Evolutionary conservation across 2,888 invertebrate genomes (phyloP).

Genomic region (Atethmia centrago): DNA sequence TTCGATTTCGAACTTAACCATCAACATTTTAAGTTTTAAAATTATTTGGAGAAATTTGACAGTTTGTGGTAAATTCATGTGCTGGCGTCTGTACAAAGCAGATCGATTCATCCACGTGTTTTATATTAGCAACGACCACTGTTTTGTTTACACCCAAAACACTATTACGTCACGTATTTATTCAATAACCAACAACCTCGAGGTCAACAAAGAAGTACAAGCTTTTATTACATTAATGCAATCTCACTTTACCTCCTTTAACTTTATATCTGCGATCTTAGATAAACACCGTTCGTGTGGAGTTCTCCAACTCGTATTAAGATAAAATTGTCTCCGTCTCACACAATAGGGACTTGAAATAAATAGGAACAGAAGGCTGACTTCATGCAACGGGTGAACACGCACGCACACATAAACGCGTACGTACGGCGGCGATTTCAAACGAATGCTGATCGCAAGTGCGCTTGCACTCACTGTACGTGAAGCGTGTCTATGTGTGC

Average conservation of each 20-base stretch:
- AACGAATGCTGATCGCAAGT: not conserved
- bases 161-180: constrained; percentile 6
- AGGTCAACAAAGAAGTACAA: constrained; percentile 51
- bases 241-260: constrained; percentile 54
- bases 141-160: constrained; percentile 1
- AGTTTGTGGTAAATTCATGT: too few relatives aligned
- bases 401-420: not conserved
- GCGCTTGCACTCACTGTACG: not conserved
- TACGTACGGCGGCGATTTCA: too few relatives aligned
- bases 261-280: constrained; percentile 57
- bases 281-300: constrained; percentile 56
- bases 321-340: constrained; percentile 58
- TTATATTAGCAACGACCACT: not conserved
- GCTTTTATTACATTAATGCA: constrained; percentile 56
- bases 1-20: too few relatives aligned
- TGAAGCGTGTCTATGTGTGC: constrained; percentile 1
- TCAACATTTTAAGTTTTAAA: too few relatives aligned
- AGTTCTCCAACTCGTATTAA: constrained; percentile 58
- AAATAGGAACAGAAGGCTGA: constrained; percentile 5
- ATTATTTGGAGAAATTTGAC: too few relatives aligned
- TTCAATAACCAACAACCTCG: constrained; percentile 21
- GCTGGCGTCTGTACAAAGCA: too few relatives aligned
- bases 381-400: too few relatives aligned
- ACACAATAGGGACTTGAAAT: constrained; percentile 8
- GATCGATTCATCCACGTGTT: not conserved